These are phyloP conservation scores for Aplodontia rufa DNA, from an alignment of 2,113 vertebrate species.

Conservation along the genomic window DNA sequence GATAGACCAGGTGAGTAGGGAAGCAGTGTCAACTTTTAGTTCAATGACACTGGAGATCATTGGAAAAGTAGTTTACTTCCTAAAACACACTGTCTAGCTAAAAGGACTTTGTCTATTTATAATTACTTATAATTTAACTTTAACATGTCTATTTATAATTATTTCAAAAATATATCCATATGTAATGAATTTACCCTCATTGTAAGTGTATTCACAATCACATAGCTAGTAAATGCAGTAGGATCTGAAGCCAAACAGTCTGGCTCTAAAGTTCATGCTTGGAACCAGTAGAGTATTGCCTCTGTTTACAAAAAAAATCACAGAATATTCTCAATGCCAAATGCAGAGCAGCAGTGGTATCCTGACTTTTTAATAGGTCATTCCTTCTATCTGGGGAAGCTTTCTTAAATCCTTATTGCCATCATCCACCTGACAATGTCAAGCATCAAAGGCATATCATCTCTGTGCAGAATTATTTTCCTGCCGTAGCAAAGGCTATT, in stretches of 20 bases:
- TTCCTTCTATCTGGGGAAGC: not conserved
- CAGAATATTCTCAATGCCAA: not conserved
- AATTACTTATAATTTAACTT: not conserved
- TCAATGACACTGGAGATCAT: not conserved
- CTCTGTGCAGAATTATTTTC: constrained; percentile 31
- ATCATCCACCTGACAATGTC: not conserved
- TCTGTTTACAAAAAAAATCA: constrained; percentile 10
- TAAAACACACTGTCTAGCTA: not conserved
- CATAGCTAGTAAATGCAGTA: not conserved
- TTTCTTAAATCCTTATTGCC: not conserved
- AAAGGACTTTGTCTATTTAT: not conserved
- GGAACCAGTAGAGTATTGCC: not conserved
- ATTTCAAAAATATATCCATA: not conserved
- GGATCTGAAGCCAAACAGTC: not conserved
- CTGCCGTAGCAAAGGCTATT: constrained; percentile 4
- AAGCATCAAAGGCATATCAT: not conserved
- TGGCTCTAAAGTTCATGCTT: not conserved
- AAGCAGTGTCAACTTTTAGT: not conserved
- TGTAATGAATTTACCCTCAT: too few relatives aligned
- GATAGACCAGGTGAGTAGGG: not conserved
- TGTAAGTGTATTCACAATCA: not conserved
- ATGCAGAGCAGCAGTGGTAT: not conserved
- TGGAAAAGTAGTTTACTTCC: not conserved
- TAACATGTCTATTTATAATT: not conserved
- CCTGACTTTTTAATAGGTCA: not conserved